Base-by-base conservation (phyloP, 2,888 invertebrate species). In the Pegoplata infirma region DNA sequence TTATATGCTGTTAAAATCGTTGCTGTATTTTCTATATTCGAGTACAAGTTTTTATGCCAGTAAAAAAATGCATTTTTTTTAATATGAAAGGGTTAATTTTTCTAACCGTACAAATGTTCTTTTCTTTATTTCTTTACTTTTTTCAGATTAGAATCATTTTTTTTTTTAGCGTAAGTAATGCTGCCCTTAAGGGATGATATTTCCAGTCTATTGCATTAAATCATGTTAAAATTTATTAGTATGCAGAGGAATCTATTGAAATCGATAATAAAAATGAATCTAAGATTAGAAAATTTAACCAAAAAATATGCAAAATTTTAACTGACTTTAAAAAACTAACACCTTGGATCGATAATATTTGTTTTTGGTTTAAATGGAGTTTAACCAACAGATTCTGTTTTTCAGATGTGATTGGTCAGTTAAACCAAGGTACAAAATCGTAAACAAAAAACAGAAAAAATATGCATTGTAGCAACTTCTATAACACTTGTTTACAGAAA, bases 161-260 rank as follows among this genome's bases (percentile, higher is more conserved):
- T n/a, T n/a, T 49, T 69, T 23, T 61, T 61, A 10, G 21, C 8
- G 10, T 40, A 25, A 5, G 25, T 25, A 40, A 4, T 40, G 7
- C 14, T 40, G 28, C 67, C 56, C 66, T 77, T 56, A 56, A 61
- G 76, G 76, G 72, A 32, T 63, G 28, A 14, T 63, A 51, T 77
- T 77, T 77, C 56, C 72, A 72, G 77, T 77, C 77, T 72, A 68
- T 67, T 77, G 72, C 69, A 67, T 72, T 72, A 61, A 74, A 74
- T 67, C 61, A 53, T 55, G 67, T 74, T 74, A 67, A 59, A 12
- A 66, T 56, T 51, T 63, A 19, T 56, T 14, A 47, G n/a, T 8
- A 21, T 73, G 72, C 64, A 73, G 19, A 28, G 47, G 19, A 58
- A 25, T 64, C 14, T 8, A 40, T 44, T 49, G 44, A 28, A 73